Evolutionary conservation across 2,797 vertebrate genomes (phyloP), one percentile per base, ranked within the genome.

Genomic region (Melanotaenia boesemani): DNA sequence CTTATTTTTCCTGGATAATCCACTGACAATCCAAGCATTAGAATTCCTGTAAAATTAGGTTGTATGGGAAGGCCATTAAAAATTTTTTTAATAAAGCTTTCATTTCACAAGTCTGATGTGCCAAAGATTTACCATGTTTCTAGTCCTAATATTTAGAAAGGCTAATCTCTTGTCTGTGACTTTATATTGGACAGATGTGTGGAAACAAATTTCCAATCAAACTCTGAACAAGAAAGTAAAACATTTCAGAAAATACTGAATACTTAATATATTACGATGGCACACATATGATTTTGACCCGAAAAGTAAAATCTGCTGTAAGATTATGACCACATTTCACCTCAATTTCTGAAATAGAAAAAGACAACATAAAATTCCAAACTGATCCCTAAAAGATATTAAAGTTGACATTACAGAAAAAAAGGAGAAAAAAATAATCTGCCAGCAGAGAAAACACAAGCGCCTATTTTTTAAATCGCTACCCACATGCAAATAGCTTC

Each of bases 401-500:
- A 22, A 39, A 13, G 9, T 36, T 37, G n/a, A 37, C 22, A 15
- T 24, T 2, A 26, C 15, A 26, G 11, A 11, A 63, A 18, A 26
- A 18, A 46, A 46, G 16, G 16, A 15, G 36, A 26, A 26, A 46
- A 46, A 20, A 20, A 46, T 18, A 46, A 46, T 46, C 62, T 48
- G 20, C 46, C 46, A 32, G 46, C 46, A 64, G 20, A 22, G 2
- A 32, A 64, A 64, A 34, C 28, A 50, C 63, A 64, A 64, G 46
- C 5, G 7, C 22, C 12, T 30, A 63, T 20, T 48, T 30, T 11
- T 48, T 9, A 32, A 30, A 50, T 28, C 18, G 18, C 18, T 11
- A 28, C 44, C 10, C 10, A 32, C 18, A 30, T 36, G 46, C 46
- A 64, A 36, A 36, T 15, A 36, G 12, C 46, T 6, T 54, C 62